These are phyloP conservation scores for Babyrousa celebensis DNA, from an alignment of 2,797 vertebrate species.

Conservation along the genomic window DNA sequence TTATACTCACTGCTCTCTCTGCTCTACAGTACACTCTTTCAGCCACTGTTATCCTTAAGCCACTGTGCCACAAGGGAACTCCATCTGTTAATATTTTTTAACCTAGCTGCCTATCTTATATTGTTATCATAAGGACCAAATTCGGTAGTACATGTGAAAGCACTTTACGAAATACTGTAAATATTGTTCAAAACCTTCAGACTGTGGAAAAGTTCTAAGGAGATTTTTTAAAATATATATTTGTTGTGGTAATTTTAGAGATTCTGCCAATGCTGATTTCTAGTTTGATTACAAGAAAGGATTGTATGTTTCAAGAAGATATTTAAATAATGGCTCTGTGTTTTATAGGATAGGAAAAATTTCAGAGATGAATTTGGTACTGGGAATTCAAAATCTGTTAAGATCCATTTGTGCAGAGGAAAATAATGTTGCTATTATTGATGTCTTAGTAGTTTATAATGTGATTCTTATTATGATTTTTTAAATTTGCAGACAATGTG, in stretches of 20 bases:
- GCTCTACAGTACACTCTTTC: not conserved
- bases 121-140: slow-evolving; percentile 8
- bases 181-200: slow-evolving; percentile 7
- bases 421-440: slow-evolving; percentile 59
- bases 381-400: slow-evolving; percentile 58
- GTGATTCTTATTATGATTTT: slow-evolving; percentile 66
- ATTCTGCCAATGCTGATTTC: slow-evolving; percentile 35
- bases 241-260: slow-evolving; percentile 54
- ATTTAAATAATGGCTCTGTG: slow-evolving; percentile 18
- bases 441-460: slow-evolving; percentile 59
- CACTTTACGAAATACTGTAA: slow-evolving; percentile 25
- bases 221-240: not conserved
- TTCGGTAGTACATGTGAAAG: not conserved
- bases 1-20: not conserved
- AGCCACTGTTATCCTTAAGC: not conserved
- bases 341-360: slow-evolving; percentile 46
- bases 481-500: slow-evolving; percentile 92
- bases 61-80: no score
- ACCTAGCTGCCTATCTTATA: not conserved
- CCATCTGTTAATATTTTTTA: not conserved
- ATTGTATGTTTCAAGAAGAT: not conserved
- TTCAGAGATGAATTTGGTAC: slow-evolving; percentile 40
- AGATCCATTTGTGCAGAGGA: not conserved
- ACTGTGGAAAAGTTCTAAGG: slow-evolving; percentile 22
- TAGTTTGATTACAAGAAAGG: slow-evolving; percentile 38